Percentiles rank a stretch among this genome's conserved stretches.
phyloP scores from a whole-genome alignment of 2,888 invertebrate species.

The Morpho achilles region DNA sequence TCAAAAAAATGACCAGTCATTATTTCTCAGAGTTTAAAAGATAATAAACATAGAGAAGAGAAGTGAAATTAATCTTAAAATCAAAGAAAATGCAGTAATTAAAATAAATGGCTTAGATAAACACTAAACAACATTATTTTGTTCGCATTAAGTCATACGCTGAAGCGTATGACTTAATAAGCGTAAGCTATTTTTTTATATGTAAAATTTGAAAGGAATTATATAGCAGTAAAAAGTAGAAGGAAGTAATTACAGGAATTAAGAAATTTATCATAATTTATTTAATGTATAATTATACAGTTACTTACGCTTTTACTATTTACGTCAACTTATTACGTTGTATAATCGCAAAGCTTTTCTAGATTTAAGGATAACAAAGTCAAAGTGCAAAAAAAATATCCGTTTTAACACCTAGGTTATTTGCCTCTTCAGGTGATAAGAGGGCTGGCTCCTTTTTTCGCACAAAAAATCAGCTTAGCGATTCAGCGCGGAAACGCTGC shows the following conservation, averaged over 20 bases:
- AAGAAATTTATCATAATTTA: too few relatives aligned
- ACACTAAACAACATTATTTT: slow-evolving; percentile 19
- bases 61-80: slow-evolving; percentile 13
- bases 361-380: not conserved
- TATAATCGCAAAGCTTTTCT: slow-evolving; percentile 14
- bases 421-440: too few relatives aligned
- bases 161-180: not conserved
- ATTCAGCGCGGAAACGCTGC: too few relatives aligned
- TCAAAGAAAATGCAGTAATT: slow-evolving; percentile 18
- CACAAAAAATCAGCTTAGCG: too few relatives aligned
- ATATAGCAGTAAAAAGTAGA: too few relatives aligned
- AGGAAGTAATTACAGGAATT: too few relatives aligned
- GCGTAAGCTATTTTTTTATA: not conserved
- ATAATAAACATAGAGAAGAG: not conserved
- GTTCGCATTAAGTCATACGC: slow-evolving; percentile 7
- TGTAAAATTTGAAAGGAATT: not conserved
- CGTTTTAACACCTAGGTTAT: too few relatives aligned
- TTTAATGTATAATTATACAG: too few relatives aligned
- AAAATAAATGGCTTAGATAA: slow-evolving; percentile 22
- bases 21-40: slow-evolving; percentile 9
- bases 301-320: not conserved
- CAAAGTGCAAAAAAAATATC: too few relatives aligned
- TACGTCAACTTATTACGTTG: not conserved
- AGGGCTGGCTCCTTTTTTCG: too few relatives aligned
- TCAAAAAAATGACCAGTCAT: not conserved